phyloP scores from a whole-genome alignment of 2,113 vertebrate species.

The Prionailurus bengalensis region DNA sequence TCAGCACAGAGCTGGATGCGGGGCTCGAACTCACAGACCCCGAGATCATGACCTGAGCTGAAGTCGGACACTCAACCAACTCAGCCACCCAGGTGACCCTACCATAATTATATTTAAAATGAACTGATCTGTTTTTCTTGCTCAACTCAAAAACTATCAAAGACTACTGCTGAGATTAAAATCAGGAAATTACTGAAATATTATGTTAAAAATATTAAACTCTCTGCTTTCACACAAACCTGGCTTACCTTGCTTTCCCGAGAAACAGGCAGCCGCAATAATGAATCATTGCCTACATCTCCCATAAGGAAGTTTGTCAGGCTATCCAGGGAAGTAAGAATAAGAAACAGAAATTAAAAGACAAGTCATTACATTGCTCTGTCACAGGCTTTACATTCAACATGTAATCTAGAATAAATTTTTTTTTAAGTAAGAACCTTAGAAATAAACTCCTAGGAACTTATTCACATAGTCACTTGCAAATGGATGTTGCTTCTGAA shows the following conservation, averaged over 20 bases:
- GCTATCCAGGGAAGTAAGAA: constrained; percentile 86
- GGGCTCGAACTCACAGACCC: too few relatives aligned
- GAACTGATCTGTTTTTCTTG: constrained; percentile 3
- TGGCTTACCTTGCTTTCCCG: constrained; percentile 94
- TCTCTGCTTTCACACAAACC: constrained; percentile 24
- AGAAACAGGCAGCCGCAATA: constrained; percentile 94
- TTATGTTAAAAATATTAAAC: constrained; percentile 58
- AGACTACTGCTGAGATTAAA: neutral
- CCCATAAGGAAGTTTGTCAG: constrained; percentile 99
- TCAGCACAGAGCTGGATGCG: too few relatives aligned
- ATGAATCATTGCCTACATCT: constrained; percentile 97
- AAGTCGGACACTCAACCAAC: too few relatives aligned
- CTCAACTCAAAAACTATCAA: constrained; percentile 27
- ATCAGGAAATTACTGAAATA: neutral
- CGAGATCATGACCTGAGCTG: too few relatives aligned
- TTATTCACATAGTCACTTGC: neutral
- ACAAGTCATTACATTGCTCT: constrained; percentile 20
- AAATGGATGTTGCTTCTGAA: neutral
- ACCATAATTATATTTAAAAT: constrained; percentile 44
- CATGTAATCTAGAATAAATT: constrained; percentile 31
- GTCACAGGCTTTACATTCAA: constrained; percentile 50
- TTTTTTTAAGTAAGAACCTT: constrained; percentile 41
- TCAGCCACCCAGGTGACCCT: too few relatives aligned
- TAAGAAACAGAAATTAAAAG: constrained; percentile 48
- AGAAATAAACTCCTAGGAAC: constrained; percentile 36